Evolutionary conservation across 2,888 invertebrate genomes (phyloP).

Genomic region (Pterostichus madidus): DNA sequence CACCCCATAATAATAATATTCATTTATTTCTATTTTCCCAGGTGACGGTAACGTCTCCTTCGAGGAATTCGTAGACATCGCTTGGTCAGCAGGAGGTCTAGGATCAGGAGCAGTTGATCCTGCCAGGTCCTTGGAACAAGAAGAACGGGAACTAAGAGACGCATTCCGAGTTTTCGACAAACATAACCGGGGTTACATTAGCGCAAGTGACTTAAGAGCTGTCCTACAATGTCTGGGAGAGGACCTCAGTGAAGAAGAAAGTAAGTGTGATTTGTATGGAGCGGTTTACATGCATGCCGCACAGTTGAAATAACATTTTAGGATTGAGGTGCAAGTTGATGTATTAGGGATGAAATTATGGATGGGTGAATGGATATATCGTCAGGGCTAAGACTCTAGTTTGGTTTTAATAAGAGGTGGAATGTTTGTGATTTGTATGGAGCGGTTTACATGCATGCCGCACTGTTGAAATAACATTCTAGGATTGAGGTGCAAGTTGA

Average conservation of each 20-base stretch:
- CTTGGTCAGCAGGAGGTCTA: conserved; percentile 75
- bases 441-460: no score
- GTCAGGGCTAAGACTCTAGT: no score
- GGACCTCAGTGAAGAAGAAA: conserved; percentile 93
- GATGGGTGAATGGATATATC: no score
- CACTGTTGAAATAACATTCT: no score
- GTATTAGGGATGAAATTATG: no score
- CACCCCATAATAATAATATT: no score
- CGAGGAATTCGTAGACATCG: conserved; percentile 92
- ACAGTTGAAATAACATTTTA: neutral
- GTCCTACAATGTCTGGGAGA: conserved; percentile 94
- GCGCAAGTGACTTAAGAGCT: conserved; percentile 91
- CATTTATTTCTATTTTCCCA: conserved; percentile 72
- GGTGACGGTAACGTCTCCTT: conserved; percentile 94
- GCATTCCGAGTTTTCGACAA: conserved; percentile 95
- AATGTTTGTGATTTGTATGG: no score
- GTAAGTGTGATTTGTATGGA: conserved; percentile 79
- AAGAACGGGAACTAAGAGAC: conserved; percentile 90
- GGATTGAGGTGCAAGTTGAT: no score
- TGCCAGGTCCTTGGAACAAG: conserved; percentile 87
- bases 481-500: no score
- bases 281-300: neutral
- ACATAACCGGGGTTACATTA: conserved; percentile 94
- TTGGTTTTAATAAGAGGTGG: no score
- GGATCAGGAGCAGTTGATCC: conserved; percentile 74